Conservation (phyloP, 2,113 vertebrate species). For the Alosa alosa region DNA sequence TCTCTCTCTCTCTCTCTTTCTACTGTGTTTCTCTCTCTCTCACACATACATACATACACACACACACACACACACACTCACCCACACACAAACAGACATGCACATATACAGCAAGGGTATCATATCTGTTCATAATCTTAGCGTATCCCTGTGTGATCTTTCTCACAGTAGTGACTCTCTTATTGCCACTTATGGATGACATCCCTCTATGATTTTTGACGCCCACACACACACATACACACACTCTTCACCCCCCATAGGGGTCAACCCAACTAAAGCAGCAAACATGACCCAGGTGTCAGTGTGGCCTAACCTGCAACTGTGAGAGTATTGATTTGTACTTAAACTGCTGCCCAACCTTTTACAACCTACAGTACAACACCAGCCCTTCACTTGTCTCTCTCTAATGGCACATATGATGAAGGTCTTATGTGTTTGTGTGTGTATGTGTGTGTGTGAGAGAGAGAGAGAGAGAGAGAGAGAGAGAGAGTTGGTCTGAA, state of each 20-base stretch:
- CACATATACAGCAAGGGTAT: neutral
- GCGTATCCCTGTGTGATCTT: too few relatives aligned
- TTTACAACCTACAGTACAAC: neutral
- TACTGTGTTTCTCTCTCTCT: neutral
- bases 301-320: constrained; percentile 36
- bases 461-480: too few relatives aligned
- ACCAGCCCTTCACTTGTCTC: neutral
- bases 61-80: neutral
- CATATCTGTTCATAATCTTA: too few relatives aligned
- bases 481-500: too few relatives aligned
- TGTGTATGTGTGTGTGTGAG: neutral
- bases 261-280: too few relatives aligned
- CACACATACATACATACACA: constrained; percentile 18
- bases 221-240: constrained; percentile 24
- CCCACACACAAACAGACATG: neutral
- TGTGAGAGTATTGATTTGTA: constrained; percentile 64
- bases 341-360: constrained; percentile 39
- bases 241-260: neutral
- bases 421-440: too few relatives aligned
- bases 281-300: too few relatives aligned
- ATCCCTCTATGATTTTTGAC: too few relatives aligned
- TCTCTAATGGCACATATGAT: too few relatives aligned
- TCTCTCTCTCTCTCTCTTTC: neutral
- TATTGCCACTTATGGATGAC: too few relatives aligned
- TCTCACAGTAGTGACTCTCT: too few relatives aligned